These are phyloP conservation scores for Sula dactylatra DNA, from an alignment of 2,113 vertebrate genomes.

Conservation along the genomic window DNA sequence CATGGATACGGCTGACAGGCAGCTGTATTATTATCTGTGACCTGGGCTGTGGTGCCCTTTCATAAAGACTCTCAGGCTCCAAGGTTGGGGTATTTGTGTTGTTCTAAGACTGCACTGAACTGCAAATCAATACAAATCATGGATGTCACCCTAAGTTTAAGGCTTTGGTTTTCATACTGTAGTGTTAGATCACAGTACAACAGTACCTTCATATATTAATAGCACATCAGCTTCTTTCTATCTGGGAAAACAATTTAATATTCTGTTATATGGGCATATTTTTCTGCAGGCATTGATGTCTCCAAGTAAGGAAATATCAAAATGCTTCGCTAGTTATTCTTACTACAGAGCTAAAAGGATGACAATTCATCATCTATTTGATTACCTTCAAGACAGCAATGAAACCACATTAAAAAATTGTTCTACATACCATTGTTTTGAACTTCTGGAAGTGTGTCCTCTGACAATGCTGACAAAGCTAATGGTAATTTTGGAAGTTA, in stretches of 20 bases:
- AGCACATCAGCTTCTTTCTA: neutral
- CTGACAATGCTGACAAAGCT: conserved; percentile 9
- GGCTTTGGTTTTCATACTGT: neutral
- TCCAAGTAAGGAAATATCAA: neutral
- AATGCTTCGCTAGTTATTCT: neutral
- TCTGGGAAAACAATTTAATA: neutral
- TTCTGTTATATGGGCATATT: neutral
- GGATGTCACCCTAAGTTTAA: neutral
- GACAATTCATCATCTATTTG: neutral
- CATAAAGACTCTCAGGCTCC: neutral
- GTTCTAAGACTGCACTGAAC: neutral
- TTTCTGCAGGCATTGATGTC: neutral
- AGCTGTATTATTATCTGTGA: neutral
- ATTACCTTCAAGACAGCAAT: neutral
- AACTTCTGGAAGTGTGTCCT: neutral
- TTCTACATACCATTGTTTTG: neutral
- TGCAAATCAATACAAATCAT: neutral
- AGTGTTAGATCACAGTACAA: neutral
- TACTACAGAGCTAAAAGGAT: neutral
- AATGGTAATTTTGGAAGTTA: conserved; percentile 14
- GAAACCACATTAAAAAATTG: neutral
- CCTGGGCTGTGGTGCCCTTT: neutral
- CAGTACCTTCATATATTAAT: neutral
- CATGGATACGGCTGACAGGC: neutral
- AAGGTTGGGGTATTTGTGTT: neutral